Base-by-base conservation (phyloP, 2,113 vertebrate genomes). In the Thamnaconus septentrionalis region DNA sequence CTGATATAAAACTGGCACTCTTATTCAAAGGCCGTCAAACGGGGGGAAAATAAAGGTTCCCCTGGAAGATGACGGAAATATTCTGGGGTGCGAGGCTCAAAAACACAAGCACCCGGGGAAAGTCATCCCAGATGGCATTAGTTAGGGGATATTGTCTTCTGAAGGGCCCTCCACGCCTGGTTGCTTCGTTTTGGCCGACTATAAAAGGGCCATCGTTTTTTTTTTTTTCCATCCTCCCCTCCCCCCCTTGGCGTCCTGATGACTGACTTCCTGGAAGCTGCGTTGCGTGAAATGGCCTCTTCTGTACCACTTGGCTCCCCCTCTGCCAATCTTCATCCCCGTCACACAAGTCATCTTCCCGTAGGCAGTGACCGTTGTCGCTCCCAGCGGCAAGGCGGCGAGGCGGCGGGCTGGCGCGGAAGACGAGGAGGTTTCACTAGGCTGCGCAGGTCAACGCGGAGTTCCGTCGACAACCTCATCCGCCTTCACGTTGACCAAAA, bases 211-310 rank as follows among this genome's bases (percentile, higher is more conserved):
- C 49, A 62, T 69, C 70, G 78, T 73, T 78, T 77, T 81, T 31
- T 31, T 31, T 31, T 31, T 31, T 31, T 31, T 31, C 18, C 18
- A 31, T 31, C 18, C 18, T 31, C 18, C 18, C 18, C 18, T 31
- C 18, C 18, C 18, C 18, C 71, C 66, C 80, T 70, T 78, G 73
- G 79, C 78, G 77, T 85, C 69, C 73, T 83, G 83, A 87, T 83
- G 76, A 88, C 79, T 68, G 75, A 81, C 85, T 82, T 87, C 81
- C 81, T 83, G 82, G 74, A 88, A 70, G 77, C 81, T 63, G 75
- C 65, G 78, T 82, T 82, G 84, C 79, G 77, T 88, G 83, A 90
- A 87, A 90, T 88, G 76, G 79, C 73, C 83, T 87, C 81, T 61
- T 85, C 72, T 78, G 77, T 80, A 81, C 72, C 65, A 78, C 64